Base-by-base conservation (phyloP, 2,113 vertebrate genomes). In the Parus major region DNA sequence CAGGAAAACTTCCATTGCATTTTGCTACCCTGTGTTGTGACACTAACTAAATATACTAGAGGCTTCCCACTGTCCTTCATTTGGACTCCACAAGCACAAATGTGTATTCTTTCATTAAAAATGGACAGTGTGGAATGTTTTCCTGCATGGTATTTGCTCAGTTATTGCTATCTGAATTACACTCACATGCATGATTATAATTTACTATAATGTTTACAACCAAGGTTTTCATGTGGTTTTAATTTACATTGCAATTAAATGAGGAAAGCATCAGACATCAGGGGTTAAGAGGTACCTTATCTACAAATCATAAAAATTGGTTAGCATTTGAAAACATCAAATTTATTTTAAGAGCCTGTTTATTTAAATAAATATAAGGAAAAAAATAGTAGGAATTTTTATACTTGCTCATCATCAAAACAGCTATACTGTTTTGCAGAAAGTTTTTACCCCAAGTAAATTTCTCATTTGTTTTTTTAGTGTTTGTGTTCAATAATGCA, bases 401-500 rank as follows among this genome's bases (percentile, higher is more conserved):
- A 84, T 93, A 52, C 78, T 96, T 75, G 71, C 70, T 94, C 29
- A 20, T 86, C 68, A n/a, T n/a, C n/a, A n/a, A n/a, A n/a, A 44
- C 36, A 90, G 22, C 96, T 95, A 82, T 91, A 92, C 95, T 96
- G 86, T 96, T 97, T 96, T 95, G 92, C 94, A 98, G 97, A 98
- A 98, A 98, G 97, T 98, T 98, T 98, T 97, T 97, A 98, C 86
- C 97, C 88, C 97, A 97, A 98, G 97, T 98, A 98, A 98, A 98
- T 98, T 98, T 98, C 97, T 98, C 97, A 97, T 98, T 98, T 98
- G 97, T 97, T 98, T 98, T 97, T 98, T 98, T 97, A 96, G 97
- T 97, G 98, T 98, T 98, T 98, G 97, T 98, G 98, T 98, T 98
- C 98, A 98, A 98, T 98, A 98, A 98, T 98, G 98, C 98, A 98